A percentile compares a stretch with the other conserved stretches of the same genome.
These are phyloP conservation scores for Amblyteles armatorius DNA, from an alignment of 2,888 invertebrate species.

Conservation along the genomic window DNA sequence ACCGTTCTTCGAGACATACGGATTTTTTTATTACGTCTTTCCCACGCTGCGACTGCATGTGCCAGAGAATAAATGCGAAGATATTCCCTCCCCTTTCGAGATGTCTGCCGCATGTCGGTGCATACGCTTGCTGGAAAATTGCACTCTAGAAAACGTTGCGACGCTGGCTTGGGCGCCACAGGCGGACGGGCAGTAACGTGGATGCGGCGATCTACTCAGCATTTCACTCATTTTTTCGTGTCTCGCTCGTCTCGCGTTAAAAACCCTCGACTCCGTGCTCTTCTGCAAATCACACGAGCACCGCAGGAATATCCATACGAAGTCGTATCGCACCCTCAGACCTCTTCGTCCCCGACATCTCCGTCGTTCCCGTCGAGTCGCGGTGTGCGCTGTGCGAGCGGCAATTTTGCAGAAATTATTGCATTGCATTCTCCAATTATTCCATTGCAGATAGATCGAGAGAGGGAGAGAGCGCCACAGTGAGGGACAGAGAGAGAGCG, in stretches of 20 bases:
- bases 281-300: constrained; percentile 27
- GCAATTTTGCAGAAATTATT: constrained; percentile 75
- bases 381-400: constrained; percentile 52
- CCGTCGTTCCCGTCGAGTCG: background rate
- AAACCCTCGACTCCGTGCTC: constrained; percentile 17
- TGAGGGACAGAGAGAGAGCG: constrained; percentile 49
- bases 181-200: constrained; percentile 10
- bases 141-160: constrained; percentile 65
- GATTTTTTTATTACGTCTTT: background rate
- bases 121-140: constrained; percentile 78
- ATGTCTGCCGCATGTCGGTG: constrained; percentile 81
- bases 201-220: constrained; percentile 24
- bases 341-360: constrained; percentile 35
- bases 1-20: background rate
- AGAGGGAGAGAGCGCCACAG: constrained; percentile 73
- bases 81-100: constrained; percentile 72
- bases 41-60: constrained; percentile 72
- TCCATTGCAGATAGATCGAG: constrained; percentile 77
- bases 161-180: background rate
- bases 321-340: constrained; percentile 15
- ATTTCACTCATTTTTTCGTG: constrained; percentile 34
- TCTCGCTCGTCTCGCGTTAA: constrained; percentile 7
- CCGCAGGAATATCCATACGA: background rate
- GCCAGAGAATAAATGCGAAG: constrained; percentile 78
- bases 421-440: constrained; percentile 81